Conservation (phyloP, 2,888 invertebrate genomes). For the Drosophila multiciliata region DNA sequence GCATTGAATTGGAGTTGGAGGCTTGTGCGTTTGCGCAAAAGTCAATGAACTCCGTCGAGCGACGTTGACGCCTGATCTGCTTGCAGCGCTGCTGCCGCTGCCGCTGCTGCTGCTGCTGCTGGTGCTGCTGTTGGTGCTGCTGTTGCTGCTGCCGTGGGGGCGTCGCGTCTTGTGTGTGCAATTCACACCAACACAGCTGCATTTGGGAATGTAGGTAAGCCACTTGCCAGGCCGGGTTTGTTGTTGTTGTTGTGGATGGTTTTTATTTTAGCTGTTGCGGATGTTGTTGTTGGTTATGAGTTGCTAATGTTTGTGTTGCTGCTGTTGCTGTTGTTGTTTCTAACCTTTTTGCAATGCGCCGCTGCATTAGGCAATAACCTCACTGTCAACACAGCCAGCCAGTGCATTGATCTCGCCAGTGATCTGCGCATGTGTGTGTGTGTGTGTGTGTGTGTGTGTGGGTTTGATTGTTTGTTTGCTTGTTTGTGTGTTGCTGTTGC, state of each 20-base stretch:
- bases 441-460: constrained; percentile 1
- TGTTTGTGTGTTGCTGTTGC: constrained; percentile 17
- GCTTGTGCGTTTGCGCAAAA: constrained; percentile 78
- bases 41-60: constrained; percentile 73
- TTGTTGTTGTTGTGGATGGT: constrained; percentile 23
- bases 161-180: constrained; percentile 64
- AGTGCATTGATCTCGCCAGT: constrained; percentile 72
- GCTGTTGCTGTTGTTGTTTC: constrained; percentile 46
- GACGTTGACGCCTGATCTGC: constrained; percentile 52
- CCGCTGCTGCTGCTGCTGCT: constrained; percentile 11
- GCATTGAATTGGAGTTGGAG: constrained; percentile 78
- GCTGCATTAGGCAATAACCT: constrained; percentile 73
- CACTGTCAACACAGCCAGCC: constrained; percentile 66
- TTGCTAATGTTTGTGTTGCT: constrained; percentile 29
- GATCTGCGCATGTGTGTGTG: constrained; percentile 19
- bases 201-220: constrained; percentile 80
- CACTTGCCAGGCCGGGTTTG: constrained; percentile 66
- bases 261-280: constrained; percentile 24
- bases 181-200: constrained; percentile 67
- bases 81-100: constrained; percentile 51
- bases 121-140: constrained; percentile 15
- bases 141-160: constrained; percentile 57
- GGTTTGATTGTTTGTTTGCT: not conserved
- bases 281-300: constrained; percentile 34
- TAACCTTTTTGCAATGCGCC: constrained; percentile 76